Evolutionary conservation across 2,113 vertebrate species (phyloP).

Genomic region (Heterotilapia buettikoferi): DNA sequence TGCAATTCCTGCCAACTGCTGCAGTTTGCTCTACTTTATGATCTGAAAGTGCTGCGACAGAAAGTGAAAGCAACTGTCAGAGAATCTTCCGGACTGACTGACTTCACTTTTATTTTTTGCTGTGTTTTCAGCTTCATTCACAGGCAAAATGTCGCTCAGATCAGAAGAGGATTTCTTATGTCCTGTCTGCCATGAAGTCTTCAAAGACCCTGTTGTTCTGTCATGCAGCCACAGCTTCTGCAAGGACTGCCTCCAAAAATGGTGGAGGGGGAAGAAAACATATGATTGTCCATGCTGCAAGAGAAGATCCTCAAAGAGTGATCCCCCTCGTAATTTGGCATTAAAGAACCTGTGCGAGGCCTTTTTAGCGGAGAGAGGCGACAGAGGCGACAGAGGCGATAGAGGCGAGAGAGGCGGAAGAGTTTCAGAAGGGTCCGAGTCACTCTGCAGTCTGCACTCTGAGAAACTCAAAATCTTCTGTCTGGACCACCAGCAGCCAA

Average conservation of each 20-base stretch:
- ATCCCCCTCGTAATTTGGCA: conserved; percentile 18
- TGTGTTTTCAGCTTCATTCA: not conserved
- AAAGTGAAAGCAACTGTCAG: conserved; percentile 15
- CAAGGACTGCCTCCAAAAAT: not conserved
- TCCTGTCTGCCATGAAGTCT: not conserved
- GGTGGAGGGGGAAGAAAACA: not conserved
- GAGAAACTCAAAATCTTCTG: conserved; percentile 39
- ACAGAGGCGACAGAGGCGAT: not conserved
- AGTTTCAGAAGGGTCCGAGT: not conserved
- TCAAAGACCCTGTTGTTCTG: conserved; percentile 1
- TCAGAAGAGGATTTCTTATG: conserved; percentile 1
- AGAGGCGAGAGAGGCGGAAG: fast-evolving
- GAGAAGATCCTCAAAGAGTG: not conserved
- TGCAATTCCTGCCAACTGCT: not conserved
- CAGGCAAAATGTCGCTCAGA: conserved; percentile 3
- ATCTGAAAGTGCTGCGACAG: not conserved
- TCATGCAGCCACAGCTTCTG: conserved; percentile 42
- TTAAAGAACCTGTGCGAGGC: conserved; percentile 31
- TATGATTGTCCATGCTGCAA: not conserved
- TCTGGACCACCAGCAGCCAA: conserved; percentile 25
- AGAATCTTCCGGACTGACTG: not conserved
- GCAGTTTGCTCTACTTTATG: not conserved
- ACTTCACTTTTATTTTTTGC: not conserved
- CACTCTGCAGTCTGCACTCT: conserved; percentile 3
- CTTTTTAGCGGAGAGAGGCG: not conserved